phyloP scores from a whole-genome alignment of 1,140 invertebrate genomes.

The Pseudomyrmex dendroicus region DNA sequence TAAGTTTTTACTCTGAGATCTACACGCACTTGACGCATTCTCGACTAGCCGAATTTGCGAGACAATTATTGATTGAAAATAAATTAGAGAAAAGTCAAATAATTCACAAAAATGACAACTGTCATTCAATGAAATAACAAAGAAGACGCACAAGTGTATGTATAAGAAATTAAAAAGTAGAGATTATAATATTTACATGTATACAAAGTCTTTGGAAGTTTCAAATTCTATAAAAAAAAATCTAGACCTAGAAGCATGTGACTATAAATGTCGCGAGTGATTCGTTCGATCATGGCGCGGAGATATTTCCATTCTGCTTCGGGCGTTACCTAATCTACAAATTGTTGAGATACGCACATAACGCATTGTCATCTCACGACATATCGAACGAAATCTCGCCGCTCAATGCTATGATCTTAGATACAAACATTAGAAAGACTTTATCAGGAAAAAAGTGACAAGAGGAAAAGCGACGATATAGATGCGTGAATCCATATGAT shows the following conservation, averaged over 20 bases:
- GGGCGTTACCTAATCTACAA: constrained; percentile 16
- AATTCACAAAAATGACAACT: background rate
- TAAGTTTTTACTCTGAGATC: constrained; percentile 24
- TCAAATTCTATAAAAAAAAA: background rate
- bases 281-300: background rate
- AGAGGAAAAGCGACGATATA: background rate
- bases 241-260: background rate
- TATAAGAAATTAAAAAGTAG: too few species aligned
- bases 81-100: background rate
- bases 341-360: constrained; percentile 14
- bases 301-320: constrained; percentile 27
- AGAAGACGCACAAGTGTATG: too few species aligned
- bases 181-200: too few species aligned
- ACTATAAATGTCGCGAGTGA: constrained; percentile 9
- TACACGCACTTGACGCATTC: background rate
- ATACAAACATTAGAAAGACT: background rate
- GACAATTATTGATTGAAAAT: background rate
- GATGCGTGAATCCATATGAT: background rate
- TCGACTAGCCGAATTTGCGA: background rate
- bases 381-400: background rate
- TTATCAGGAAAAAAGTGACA: background rate
- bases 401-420: background rate
- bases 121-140: background rate
- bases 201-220: background rate
- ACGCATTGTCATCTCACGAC: background rate